Conservation (phyloP, 2,888 invertebrate species). For the Acanthosepion lycidas region DNA sequence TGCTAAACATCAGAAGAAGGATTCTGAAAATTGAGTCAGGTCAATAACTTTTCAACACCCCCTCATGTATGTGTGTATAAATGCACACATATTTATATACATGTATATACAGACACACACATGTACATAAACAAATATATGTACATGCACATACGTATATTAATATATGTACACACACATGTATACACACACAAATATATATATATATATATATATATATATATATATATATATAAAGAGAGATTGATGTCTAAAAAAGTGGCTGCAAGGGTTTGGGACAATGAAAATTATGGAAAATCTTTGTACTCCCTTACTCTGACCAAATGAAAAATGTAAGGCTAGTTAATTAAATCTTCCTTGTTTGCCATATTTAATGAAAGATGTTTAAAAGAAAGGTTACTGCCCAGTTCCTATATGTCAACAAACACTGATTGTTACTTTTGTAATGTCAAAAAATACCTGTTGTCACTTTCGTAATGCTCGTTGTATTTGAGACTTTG, state of each 20-base stretch:
- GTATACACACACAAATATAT: background rate
- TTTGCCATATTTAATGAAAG: too few relatives aligned
- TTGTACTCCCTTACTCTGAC: too few relatives aligned
- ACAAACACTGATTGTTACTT: too few relatives aligned
- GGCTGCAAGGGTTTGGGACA: background rate
- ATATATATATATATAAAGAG: slow-evolving; percentile 39
- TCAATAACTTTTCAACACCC: background rate
- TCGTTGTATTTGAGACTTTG: too few relatives aligned
- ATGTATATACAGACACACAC: background rate
- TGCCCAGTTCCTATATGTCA: too few relatives aligned
- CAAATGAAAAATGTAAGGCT: too few relatives aligned
- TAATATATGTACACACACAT: background rate
- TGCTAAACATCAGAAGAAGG: too few relatives aligned
- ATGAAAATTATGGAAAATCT: background rate
- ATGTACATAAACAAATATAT: background rate
- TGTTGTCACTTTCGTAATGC: too few relatives aligned
- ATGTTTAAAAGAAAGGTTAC: too few relatives aligned
- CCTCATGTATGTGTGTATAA: background rate
- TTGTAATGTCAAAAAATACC: too few relatives aligned
- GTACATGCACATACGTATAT: background rate
- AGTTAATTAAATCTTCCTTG: too few relatives aligned
- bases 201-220: slow-evolving; percentile 39
- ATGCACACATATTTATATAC: background rate
- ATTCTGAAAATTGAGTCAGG: too few relatives aligned
- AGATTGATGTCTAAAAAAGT: background rate